Conservation (phyloP, 2,888 invertebrate species). For the Desoria tigrina region DNA sequence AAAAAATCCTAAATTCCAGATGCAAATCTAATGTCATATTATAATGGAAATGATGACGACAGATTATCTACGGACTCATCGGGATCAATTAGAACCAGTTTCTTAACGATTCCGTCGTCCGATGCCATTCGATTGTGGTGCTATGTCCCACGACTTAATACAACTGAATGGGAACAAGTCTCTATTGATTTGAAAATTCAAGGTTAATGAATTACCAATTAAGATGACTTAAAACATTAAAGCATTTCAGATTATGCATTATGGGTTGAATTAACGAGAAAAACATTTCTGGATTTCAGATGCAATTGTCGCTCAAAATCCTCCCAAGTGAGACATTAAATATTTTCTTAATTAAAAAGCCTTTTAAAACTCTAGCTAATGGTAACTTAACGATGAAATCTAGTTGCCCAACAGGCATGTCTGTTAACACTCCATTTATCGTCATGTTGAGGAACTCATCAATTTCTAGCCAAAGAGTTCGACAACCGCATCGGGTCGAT, state of each 20-base stretch:
- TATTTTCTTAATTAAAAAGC: neutral
- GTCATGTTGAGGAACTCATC: slow-evolving; percentile 10
- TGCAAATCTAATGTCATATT: too few species aligned
- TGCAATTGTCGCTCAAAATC: slow-evolving; percentile 4
- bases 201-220: neutral
- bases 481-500: neutral
- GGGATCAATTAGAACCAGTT: neutral
- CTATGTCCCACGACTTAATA: neutral
- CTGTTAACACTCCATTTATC: neutral
- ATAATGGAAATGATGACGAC: too few species aligned
- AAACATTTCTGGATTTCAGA: neutral
- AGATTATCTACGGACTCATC: neutral
- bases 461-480: neutral
- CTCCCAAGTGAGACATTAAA: neutral
- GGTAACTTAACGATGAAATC: too few species aligned
- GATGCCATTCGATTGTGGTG: neutral
- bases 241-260: too few species aligned
- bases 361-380: neutral
- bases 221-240: neutral
- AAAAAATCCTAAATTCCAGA: too few species aligned
- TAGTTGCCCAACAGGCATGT: too few species aligned
- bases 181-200: slow-evolving; percentile 4
- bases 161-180: neutral
- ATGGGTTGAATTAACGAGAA: too few species aligned
- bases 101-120: neutral